phyloP scores from a whole-genome alignment of 2,113 vertebrate species.

The Chaetodon trifascialis region DNA sequence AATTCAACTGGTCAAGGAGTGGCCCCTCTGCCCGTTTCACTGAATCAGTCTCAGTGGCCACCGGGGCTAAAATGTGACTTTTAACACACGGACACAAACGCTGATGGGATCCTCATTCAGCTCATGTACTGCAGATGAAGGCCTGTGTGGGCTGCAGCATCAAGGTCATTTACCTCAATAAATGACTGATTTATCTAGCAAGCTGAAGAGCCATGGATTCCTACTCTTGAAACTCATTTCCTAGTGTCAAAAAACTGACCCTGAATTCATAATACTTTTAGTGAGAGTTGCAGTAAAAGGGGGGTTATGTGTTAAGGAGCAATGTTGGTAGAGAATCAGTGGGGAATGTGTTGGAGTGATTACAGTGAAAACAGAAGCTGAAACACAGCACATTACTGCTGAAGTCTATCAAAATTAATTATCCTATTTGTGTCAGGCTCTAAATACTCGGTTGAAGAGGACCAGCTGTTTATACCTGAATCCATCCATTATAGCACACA shows the following conservation, averaged over 20 bases:
- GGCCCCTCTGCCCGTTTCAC: constrained; percentile 20
- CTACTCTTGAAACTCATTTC: constrained; percentile 43
- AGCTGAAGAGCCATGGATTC: constrained; percentile 26
- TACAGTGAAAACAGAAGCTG: constrained; percentile 11
- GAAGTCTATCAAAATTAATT: constrained; percentile 62
- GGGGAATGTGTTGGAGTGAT: not conserved
- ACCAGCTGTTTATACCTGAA: constrained; percentile 69
- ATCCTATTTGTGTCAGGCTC: constrained; percentile 48
- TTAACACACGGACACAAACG: constrained; percentile 16
- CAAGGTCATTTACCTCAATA: constrained; percentile 53
- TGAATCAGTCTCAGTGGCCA: constrained; percentile 14
- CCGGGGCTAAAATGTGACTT: constrained; percentile 35
- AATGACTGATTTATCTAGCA: constrained; percentile 41
- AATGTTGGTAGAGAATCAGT: not conserved
- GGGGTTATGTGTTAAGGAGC: not conserved
- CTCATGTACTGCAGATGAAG: constrained; percentile 29
- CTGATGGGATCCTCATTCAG: constrained; percentile 39
- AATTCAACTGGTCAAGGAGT: constrained; percentile 36
- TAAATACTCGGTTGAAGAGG: constrained; percentile 48
- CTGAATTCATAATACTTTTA: constrained; percentile 26
- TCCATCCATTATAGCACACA: constrained; percentile 37
- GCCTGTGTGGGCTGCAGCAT: constrained; percentile 50
- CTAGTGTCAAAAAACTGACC: constrained; percentile 26
- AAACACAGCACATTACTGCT: constrained; percentile 12
- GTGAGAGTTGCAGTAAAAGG: not conserved